Conservation (phyloP, 2,888 invertebrate species). For the Lasius platythorax region DNA sequence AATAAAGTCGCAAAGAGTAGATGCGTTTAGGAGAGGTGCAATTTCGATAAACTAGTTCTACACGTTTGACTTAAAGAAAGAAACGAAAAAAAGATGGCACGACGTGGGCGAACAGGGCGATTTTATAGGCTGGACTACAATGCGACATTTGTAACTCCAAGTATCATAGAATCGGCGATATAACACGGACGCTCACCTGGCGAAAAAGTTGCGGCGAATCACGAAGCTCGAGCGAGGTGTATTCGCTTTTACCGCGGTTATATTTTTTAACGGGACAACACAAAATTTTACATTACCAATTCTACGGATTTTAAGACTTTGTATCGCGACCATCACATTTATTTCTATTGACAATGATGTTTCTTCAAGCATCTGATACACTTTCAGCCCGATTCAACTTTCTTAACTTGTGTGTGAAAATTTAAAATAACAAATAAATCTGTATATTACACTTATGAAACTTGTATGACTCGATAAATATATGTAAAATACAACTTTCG, state of each 20-base stretch:
- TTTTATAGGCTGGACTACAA: slow-evolving; percentile 74
- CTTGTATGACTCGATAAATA: background rate
- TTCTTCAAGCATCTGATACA: background rate
- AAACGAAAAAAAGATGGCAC: slow-evolving; percentile 32
- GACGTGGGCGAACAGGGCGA: slow-evolving; percentile 71
- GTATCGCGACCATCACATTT: background rate
- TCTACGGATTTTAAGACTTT: background rate
- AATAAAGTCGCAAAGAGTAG: slow-evolving; percentile 49
- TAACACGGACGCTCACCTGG: slow-evolving; percentile 57
- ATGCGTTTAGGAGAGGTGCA: slow-evolving; percentile 68
- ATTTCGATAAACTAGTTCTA: slow-evolving; percentile 69
- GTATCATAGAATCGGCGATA: slow-evolving; percentile 59
- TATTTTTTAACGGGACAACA: slow-evolving; percentile 26
- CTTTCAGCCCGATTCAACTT: background rate
- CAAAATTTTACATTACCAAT: background rate
- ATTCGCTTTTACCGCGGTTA: slow-evolving; percentile 50
- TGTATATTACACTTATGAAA: background rate
- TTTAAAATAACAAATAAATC: background rate
- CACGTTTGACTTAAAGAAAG: background rate
- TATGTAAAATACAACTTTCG: background rate
- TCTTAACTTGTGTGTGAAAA: background rate
- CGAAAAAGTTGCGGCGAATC: slow-evolving; percentile 60
- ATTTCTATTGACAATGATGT: background rate
- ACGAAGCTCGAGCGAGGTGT: slow-evolving; percentile 42
- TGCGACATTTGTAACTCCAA: slow-evolving; percentile 70